Evolutionary conservation across 2,888 invertebrate genomes (phyloP).

Genomic region (Drosophila macrospina): DNA sequence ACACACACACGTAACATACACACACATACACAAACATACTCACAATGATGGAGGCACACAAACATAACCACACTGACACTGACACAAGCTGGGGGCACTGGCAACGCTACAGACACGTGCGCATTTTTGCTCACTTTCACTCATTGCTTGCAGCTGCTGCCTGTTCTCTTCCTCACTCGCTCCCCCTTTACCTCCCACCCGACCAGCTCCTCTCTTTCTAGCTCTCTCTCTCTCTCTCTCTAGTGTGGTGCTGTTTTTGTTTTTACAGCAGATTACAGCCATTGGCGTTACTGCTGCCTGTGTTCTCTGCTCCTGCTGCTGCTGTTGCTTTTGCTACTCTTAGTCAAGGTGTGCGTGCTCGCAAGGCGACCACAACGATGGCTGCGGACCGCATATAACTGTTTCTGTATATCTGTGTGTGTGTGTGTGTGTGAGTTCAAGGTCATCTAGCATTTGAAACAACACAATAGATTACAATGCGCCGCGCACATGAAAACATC

Average conservation of each 20-base stretch:
- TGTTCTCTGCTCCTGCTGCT: slow-evolving; percentile 18
- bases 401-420: slow-evolving; percentile 36
- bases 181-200: slow-evolving; percentile 1
- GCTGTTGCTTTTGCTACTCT: slow-evolving; percentile 27
- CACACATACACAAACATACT: slow-evolving; percentile 1
- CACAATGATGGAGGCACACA: not conserved
- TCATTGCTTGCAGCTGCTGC: slow-evolving; percentile 73
- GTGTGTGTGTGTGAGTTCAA: slow-evolving; percentile 81
- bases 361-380: slow-evolving; percentile 65
- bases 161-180: slow-evolving; percentile 27
- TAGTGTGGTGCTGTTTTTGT: slow-evolving; percentile 45
- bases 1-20: slow-evolving; percentile 5
- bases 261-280: slow-evolving; percentile 59
- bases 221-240: slow-evolving; percentile 16
- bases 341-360: slow-evolving; percentile 76
- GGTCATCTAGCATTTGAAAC: slow-evolving; percentile 84
- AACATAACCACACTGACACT: slow-evolving; percentile 34
- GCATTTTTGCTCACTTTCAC: slow-evolving; percentile 81
- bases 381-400: slow-evolving; percentile 49
- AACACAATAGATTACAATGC: slow-evolving; percentile 73
- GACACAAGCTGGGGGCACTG: slow-evolving; percentile 46
- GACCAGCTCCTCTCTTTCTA: slow-evolving; percentile 27
- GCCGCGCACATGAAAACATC: slow-evolving; percentile 65
- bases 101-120: slow-evolving; percentile 73
- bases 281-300: slow-evolving; percentile 33